phyloP scores from a whole-genome alignment of 2,797 vertebrate species.

The Thripadectes ignobilis region DNA sequence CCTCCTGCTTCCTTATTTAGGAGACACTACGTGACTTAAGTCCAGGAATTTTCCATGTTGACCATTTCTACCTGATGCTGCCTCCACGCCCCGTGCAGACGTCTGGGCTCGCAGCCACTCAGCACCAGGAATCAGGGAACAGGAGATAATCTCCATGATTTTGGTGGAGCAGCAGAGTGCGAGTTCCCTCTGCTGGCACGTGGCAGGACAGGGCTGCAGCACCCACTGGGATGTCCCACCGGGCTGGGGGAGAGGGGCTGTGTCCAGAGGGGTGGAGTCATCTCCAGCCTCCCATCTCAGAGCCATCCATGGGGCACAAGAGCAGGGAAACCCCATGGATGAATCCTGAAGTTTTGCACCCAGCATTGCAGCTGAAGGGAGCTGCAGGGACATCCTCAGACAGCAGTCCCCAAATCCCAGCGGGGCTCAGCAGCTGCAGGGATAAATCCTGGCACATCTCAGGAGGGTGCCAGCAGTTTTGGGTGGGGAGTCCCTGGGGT shows the following conservation, averaged over 20 bases:
- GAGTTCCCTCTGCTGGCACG: conserved; percentile 57
- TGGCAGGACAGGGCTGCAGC: neutral
- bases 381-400: neutral
- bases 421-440: neutral
- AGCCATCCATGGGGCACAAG: neutral
- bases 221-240: neutral
- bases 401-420: neutral
- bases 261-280: rapidly evolving
- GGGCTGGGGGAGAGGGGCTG: neutral
- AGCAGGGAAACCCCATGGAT: neutral
- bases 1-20: neutral
- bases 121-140: neutral
- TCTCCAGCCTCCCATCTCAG: neutral
- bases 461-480: neutral
- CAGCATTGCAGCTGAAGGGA: neutral
- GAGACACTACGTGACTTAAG: neutral
- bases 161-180: neutral
- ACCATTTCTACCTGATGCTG: neutral
- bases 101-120: neutral
- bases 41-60: neutral
- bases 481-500: neutral
- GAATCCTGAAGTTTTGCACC: neutral
- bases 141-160: neutral
- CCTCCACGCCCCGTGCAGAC: neutral
- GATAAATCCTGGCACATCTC: neutral